Base-by-base conservation (phyloP, 2,113 vertebrate species). In the Benitochromis conjunctus region DNA sequence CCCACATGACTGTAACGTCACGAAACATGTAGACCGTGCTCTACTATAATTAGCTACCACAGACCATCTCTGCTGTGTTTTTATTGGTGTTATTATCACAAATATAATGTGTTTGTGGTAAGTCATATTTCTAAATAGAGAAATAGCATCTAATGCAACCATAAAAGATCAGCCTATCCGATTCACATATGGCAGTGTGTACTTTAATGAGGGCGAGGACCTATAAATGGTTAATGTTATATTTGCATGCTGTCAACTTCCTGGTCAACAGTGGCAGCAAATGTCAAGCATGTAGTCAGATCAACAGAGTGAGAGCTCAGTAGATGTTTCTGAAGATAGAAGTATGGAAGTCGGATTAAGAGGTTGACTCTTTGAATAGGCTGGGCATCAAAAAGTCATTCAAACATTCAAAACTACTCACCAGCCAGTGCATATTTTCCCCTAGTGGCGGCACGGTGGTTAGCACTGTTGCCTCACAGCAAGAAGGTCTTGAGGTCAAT, bases 1-100 rank as follows among this genome's bases (percentile, higher is more conserved):
- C 29, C 60, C 34, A 38, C 38, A 21, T 1, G 19, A 0, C 34
- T 64, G 60, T n/a, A 64, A 64, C 3, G 0, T 69, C n/a, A 69
- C 1, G 4, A 41, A 69, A 71, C 64, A 43, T 71, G 64, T 8
- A 71, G 4, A 46, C 21, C 0, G 21, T 24, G 38, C 24, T 31
- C 69, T 74, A 51, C 43, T 31, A 51, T 74, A 74, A 46, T 29
- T 74, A 51, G 43, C 43, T 74, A 8, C 24, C 24, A 18, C 1
- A 26, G 38, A 21, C 34, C 2, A 38, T 34, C 19, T 64, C 60
- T 64, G 60, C 60, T 64, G 60, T 64, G 60, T 64, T 21, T 64
- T 38, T 34, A 64, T 38, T 64, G 60, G 60, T 64, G 60, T 38
- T 64, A 64, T 71, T 46, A 71, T 46, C 66, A 46, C 66, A 54